Percentiles rank a stretch among this genome's conserved stretches.
Evolutionary conservation across 2,888 invertebrate genomes (phyloP).

Genomic region (Campoplex capitator): DNA sequence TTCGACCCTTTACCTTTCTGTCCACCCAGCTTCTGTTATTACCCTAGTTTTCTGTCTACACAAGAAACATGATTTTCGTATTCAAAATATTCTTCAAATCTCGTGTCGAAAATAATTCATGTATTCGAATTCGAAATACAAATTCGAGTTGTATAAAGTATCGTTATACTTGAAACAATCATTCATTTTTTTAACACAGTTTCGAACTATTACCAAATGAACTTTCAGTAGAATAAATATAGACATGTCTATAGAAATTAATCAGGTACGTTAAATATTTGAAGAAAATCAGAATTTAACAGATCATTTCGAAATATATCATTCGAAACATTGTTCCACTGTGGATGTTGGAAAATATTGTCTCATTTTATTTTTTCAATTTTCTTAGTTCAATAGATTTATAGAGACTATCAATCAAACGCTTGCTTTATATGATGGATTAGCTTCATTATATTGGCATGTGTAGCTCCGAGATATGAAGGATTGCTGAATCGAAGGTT

Average conservation of each 20-base stretch:
- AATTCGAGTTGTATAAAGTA: background rate
- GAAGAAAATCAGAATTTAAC: background rate
- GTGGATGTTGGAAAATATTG: background rate
- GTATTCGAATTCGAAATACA: background rate
- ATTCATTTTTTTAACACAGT: background rate
- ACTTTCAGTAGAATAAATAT: background rate
- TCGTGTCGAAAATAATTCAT: background rate
- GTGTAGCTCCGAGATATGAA: slow-evolving; percentile 4
- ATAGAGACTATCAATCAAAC: background rate
- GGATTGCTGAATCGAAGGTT: background rate
- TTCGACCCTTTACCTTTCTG: slow-evolving; percentile 37
- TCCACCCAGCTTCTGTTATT: background rate
- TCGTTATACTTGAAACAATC: background rate
- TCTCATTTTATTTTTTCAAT: background rate
- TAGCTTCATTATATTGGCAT: slow-evolving; percentile 2
- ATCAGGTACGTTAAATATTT: too few relatives aligned
- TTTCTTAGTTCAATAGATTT: background rate
- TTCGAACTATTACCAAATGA: background rate
- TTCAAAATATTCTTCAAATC: slow-evolving; percentile 17
- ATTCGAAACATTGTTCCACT: background rate
- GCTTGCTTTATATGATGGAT: slow-evolving; percentile 4
- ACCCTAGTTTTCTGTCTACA: background rate
- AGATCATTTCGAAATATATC: background rate
- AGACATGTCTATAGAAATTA: too few relatives aligned
- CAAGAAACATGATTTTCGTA: slow-evolving; percentile 34